These are phyloP conservation scores for Procavia capensis DNA, from an alignment of 2,113 vertebrate species.

Conservation along the genomic window DNA sequence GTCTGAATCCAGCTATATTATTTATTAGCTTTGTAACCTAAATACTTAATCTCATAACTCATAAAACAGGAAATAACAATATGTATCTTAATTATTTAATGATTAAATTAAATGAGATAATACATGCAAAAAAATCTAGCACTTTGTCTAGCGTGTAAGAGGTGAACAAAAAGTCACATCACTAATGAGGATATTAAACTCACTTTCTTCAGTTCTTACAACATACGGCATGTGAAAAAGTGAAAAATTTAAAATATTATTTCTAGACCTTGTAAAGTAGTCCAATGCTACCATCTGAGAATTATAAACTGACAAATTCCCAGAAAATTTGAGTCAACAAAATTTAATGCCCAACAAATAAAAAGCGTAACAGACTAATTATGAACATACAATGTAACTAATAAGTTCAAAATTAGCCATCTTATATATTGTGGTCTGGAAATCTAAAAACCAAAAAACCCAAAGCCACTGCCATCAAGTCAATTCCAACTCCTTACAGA, in stretches of 20 bases:
- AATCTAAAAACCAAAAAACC: too few species aligned
- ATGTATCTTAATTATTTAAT: neutral
- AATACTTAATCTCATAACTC: constrained; percentile 29
- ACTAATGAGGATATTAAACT: neutral
- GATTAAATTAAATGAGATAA: constrained; percentile 48
- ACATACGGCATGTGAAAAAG: neutral
- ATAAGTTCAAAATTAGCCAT: constrained; percentile 52
- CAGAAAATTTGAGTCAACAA: constrained; percentile 75
- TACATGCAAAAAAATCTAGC: constrained; percentile 12
- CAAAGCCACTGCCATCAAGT: too few species aligned
- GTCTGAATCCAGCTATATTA: constrained; percentile 21
- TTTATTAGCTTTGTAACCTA: constrained; percentile 24
- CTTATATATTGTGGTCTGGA: constrained; percentile 35
- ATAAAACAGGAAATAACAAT: neutral
- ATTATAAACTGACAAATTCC: constrained; percentile 62
- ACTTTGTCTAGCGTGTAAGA: neutral
- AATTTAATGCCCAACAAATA: constrained; percentile 59
- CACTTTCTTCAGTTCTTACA: constrained; percentile 47
- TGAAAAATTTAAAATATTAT: constrained; percentile 31
- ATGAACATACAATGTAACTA: constrained; percentile 27
- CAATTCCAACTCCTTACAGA: too few species aligned
- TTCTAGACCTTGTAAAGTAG: constrained; percentile 41
- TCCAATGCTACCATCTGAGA: constrained; percentile 42
- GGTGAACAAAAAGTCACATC: constrained; percentile 8
- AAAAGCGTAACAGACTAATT: constrained; percentile 63